Base-by-base conservation (phyloP, 1,140 invertebrate genomes). In the Drosophila pruinosa region DNA sequence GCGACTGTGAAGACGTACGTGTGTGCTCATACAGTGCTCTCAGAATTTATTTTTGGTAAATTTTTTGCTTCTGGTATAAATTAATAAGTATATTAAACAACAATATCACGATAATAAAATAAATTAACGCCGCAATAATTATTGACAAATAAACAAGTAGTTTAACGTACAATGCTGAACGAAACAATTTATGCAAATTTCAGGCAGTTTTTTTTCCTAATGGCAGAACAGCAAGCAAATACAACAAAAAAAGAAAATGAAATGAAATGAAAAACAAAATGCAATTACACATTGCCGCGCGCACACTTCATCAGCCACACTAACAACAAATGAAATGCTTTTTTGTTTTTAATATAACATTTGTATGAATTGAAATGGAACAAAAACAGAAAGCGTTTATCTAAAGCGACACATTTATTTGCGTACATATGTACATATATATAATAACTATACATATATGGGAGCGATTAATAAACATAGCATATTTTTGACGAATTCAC, bases 1-100 rank as follows among this genome's bases (percentile, higher is more conserved):
- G 75, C 78, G 79, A 82, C 64, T 78, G 73, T 77, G 75, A 78
- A 83, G 80, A 83, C 79, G 79, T 80, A 75, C 79, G 79, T 83
- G 79, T 83, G 79, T 83, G 79, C 79, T 82, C 79, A 75, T 63
- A 82, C 74, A 73, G 80, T 85, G 80, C 80, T 83, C 79, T 83
- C 72, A 78, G 80, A 85, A 85, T 80, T 82, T 82, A 82, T 82
- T 82, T 83, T 85, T 85, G 80, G 79, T 85, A 78, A 79, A 64
- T 74, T 71, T 64, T 63, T 65, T 72, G 43, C 72, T 78, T 57
- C 64, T 85, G 72, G 64, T 79, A 85, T 71, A 75, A 62, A 79
- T 68, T 56, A 73, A 73, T 63, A 58, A 80, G 54, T 68, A 68
- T 69, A 48, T 72, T 24, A 68, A 72, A 68, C 41, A 56, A 58